Base-by-base conservation (phyloP, 2,888 invertebrate species). In the Venustoraphidia nigricollis region DNA sequence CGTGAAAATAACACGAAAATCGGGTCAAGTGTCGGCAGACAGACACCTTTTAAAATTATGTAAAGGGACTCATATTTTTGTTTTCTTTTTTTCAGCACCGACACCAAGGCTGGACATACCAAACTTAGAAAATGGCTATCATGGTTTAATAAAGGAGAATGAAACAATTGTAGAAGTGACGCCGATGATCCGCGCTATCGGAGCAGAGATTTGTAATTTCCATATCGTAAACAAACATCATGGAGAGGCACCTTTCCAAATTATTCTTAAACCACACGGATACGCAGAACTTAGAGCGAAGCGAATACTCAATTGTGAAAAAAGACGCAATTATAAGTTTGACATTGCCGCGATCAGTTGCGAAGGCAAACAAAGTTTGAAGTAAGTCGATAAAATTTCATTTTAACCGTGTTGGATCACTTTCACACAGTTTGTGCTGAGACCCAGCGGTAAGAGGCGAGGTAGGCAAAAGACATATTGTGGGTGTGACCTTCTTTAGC, bases 291-390 rank as follows among this genome's bases (percentile, higher is more conserved):
- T 93, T 56, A 76, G 83, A 60, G 89, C 92, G 54, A 79, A 83
- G 54, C 79, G 81, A 58, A 82, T 81, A 48, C 79, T 96, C 57
- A 92, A 94, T 70, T 95, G 92, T 70, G 93, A 94, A 68, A 92
- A 92, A 66, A 75, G 91, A 47, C 84, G 89, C 61, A 90, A 89
- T 68, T 95, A 94, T 76, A 92, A 90, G 71, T 95, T 96, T 68
- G 90, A 92, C 69, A 91, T 95, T 64, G 86, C 91, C 48, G 94
- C 94, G 38, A 83, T 92, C 52, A 89, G 91, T 55, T 95, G 95
- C 67, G 83, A 85, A 62, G 90, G 88, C 51, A 82, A 82, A 53
- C 83, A 85, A 53, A 64, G 66, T 55, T 57, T 63, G 57, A 62
- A 72, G 72, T 66, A 60, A 63, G 61, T 65, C n/a, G 10, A 37